Base-by-base conservation (phyloP, 2,888 invertebrate genomes). In the Stegana nigrithorax region DNA sequence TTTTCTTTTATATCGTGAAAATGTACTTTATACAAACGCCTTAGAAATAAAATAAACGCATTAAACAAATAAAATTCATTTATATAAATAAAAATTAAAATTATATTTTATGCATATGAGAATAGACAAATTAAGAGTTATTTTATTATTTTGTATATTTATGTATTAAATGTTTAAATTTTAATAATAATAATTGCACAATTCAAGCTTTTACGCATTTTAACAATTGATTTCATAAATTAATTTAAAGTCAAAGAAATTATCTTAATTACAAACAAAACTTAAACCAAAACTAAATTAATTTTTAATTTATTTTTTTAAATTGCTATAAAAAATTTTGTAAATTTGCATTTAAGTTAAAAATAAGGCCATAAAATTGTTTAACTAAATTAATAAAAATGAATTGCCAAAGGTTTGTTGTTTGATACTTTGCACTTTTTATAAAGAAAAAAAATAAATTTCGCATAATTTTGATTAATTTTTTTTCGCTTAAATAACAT, bases 161-260 rank as follows among this genome's bases (percentile, higher is more conserved):
- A 29, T 57, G 59, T 63, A n/a, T 60, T 71, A 73, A 71, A 62
- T 63, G 65, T 59, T 64, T 66, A 72, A n/a, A 65, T 66, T 67
- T 62, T 45, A 60, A 50, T 66, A 68, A 62, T 63, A 68, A 67
- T 55, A 77, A 76, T 76, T 76, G 75, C 75, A 76, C 75, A 76
- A 73, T 75, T 75, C 66, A 75, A 75, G 64, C 64, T 70, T 69
- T 70, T 60, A 27, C 45, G 45, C 12, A 42, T 57, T 47, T 47
- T 62, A 68, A 74, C 66, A 71, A 68, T 72, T 68, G 66, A 58
- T 45, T 58, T 27, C 8, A 58, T 51, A 36, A 71, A 72, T 60
- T 69, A 70, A 61, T 50, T 45, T 45, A 57, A 66, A 32, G 23
- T 55, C 42, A 32, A 5, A 47, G 45, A 32, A 60, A 53, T 53